Percentiles rank a stretch among this genome's conserved stretches.
These are phyloP conservation scores for Rotaria socialis DNA, from an alignment of 2,888 invertebrate genomes.

Conservation along the genomic window DNA sequence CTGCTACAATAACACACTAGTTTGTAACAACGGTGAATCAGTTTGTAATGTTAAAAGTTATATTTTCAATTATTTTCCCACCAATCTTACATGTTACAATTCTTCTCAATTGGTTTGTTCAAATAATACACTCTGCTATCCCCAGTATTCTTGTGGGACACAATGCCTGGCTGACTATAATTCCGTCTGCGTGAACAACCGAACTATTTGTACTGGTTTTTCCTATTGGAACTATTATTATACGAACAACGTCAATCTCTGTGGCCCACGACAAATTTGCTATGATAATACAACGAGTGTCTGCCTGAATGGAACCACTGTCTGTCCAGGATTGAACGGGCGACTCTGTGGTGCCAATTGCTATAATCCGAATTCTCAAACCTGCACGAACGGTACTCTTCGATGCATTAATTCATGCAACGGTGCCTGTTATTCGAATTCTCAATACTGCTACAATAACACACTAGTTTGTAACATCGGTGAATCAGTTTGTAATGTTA, in stretches of 20 bases:
- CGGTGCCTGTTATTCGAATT: neutral
- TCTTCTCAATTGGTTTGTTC: neutral
- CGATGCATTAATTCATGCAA: neutral
- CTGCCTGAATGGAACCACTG: neutral
- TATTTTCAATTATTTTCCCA: neutral
- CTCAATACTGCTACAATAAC: neutral
- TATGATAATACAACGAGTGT: slow-evolving; percentile 22
- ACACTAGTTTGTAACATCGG: neutral
- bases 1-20: neutral
- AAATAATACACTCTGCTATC: neutral
- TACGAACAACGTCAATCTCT: neutral
- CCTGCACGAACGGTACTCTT: neutral
- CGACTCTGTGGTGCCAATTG: too few species aligned
- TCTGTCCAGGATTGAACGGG: neutral
- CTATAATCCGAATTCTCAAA: too few species aligned
- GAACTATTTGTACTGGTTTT: neutral
- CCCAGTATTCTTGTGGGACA: neutral
- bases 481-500: neutral
- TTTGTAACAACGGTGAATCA: neutral
- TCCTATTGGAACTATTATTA: neutral
- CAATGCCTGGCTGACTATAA: neutral
- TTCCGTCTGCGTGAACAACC: neutral
- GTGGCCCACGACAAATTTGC: neutral
- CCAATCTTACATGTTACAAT: neutral
- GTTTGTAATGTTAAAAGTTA: neutral